Conservation (phyloP, 2,797 vertebrate species). For the Triplophysa yarkandensis region DNA sequence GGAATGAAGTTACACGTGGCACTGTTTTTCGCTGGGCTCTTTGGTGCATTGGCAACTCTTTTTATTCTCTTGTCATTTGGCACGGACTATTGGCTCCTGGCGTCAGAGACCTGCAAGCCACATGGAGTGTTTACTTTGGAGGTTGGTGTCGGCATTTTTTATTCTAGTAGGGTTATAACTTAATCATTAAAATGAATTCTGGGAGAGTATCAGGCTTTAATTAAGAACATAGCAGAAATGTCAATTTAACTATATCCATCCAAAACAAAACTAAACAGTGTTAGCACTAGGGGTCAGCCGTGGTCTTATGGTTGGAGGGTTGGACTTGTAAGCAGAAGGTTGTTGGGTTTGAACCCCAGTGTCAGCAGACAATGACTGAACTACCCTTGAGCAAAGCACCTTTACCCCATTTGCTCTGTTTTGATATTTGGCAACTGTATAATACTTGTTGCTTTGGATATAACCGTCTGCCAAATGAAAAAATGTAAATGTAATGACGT, state of each 20-base stretch:
- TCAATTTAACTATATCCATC: neutral
- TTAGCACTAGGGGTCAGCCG: no score
- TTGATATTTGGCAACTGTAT: no score
- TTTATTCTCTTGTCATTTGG: slow-evolving; percentile 92
- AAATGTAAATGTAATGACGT: no score
- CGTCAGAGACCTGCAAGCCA: slow-evolving; percentile 80
- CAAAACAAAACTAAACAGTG: neutral
- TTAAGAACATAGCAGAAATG: neutral
- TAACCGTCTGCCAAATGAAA: no score
- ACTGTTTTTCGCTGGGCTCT: slow-evolving; percentile 92
- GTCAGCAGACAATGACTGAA: no score
- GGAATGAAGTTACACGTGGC: slow-evolving; percentile 90
- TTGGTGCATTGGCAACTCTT: slow-evolving; percentile 87
- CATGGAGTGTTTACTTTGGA: slow-evolving; percentile 3
- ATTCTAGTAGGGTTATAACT: neutral
- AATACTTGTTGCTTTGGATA: no score
- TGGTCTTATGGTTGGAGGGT: no score
- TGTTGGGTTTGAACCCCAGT: no score
- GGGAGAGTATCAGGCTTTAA: neutral
- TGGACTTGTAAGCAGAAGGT: no score
- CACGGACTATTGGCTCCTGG: slow-evolving; percentile 96
- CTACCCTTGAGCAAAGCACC: no score
- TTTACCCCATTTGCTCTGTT: no score
- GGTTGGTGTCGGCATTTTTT: slow-evolving; percentile 43
- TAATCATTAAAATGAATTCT: neutral